Base-by-base conservation (phyloP, 1,140 invertebrate genomes). In the Drosophila equinoxialis region DNA sequence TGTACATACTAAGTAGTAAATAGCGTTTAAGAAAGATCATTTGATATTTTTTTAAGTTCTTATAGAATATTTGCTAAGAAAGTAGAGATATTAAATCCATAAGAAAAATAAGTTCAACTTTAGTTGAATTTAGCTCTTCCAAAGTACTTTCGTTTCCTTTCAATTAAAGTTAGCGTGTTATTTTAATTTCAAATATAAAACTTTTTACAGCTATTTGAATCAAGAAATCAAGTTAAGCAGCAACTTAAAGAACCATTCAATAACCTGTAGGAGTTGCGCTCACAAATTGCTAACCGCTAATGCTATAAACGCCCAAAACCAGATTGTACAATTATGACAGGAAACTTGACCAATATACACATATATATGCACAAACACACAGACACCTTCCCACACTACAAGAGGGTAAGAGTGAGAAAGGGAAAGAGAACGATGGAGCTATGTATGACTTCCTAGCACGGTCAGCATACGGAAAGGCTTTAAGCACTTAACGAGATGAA, bases 401-500 rank as follows among this genome's bases (percentile, higher is more conserved):
- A 35, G 11, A 7, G 33, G 11, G 35, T 37, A 11, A 37, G 35
- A 37, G 30, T 30, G 30, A 30, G 30, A 35, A 6, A 6, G 54
- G 11, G n/a, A 55, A 6, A 6, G 54, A 13, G n/a, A 42, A 37
- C 10, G 14, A 10, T 13, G 55, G 17, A 13, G 10, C 30, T 30
- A 30, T 30, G 30, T 30, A 37, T 37, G 35, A 23, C 11, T 30
- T 65, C 30, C 14, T 13, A 23, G 11, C 66, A 63, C 14, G 73
- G 42, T 51, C 39, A 57, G 35, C 33, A 64, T 20, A 23, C 48
- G 14, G 77, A 90, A 84, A 68, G 84, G 71, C 84, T 84, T 81
- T 68, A 84, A 67, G 80, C 84, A 84, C 85, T 89, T 84, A 89
- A 76, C 69, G 35, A 84, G 84, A 89, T 89, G 84, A 89, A 75